Conservation (phyloP, 53 echinoderm and acorn worm genomes). For the Arbacia lixula region DNA sequence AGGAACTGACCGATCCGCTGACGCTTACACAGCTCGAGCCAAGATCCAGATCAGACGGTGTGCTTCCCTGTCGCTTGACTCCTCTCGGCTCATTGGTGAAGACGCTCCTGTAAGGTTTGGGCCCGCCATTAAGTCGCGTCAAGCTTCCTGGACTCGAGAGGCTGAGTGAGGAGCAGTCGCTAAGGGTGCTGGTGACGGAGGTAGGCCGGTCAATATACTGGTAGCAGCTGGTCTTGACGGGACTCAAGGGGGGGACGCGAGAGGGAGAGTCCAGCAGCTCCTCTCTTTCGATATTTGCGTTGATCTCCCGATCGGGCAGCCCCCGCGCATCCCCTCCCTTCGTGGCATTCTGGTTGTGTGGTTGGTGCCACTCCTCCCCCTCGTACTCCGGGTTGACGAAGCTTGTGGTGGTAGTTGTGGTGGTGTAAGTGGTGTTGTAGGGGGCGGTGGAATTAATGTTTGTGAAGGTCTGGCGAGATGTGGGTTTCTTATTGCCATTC, state of each 20-base stretch:
- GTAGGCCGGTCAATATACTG: conserved; percentile 27
- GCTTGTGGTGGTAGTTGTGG: conserved; percentile 8
- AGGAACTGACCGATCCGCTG: conserved; percentile 46
- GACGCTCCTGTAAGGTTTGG: conserved; percentile 75
- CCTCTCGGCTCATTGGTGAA: conserved; percentile 73
- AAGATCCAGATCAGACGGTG: conserved; percentile 63
- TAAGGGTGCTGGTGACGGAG: conserved; percentile 64
- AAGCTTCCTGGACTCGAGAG: conserved; percentile 67
- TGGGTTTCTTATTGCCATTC: conserved; percentile 49
- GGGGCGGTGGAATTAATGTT: background rate
- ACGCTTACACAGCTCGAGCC: conserved; percentile 45
- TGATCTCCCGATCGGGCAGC: conserved; percentile 40
- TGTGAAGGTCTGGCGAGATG: background rate
- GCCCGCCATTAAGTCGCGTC: conserved; percentile 68
- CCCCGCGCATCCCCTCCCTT: conserved; percentile 2
- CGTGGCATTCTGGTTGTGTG: conserved; percentile 26
- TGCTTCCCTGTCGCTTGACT: conserved; percentile 76
- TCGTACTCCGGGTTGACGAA: conserved; percentile 39
- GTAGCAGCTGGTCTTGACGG: conserved; percentile 11
- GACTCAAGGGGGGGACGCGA: conserved; percentile 9
- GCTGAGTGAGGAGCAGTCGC: conserved; percentile 68
- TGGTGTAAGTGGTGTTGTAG: conserved; percentile 6
- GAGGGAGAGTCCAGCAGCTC: conserved; percentile 7
- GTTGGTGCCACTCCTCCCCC: conserved; percentile 23
- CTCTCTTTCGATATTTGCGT: conserved; percentile 58